Percentiles rank a stretch among this genome's conserved stretches.
These are phyloP conservation scores for Montipora capitata DNA, from an alignment of 92 coral and sea anemone species.

Conservation along the genomic window DNA sequence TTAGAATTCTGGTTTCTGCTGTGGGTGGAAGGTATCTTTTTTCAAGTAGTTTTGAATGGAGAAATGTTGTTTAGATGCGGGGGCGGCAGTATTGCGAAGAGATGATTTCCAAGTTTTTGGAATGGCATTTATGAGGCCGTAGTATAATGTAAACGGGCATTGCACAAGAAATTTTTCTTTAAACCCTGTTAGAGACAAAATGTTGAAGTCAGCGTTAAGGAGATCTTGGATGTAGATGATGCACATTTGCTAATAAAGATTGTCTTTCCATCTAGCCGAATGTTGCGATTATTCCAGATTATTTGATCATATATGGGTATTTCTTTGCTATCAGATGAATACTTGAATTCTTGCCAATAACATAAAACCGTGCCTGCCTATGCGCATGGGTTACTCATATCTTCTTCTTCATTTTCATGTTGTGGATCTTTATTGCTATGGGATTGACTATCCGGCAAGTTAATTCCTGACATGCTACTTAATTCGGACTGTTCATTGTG, in stretches of 20 bases:
- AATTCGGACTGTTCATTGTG: constrained; percentile 25
- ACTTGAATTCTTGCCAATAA: too few species aligned
- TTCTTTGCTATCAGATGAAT: too few species aligned
- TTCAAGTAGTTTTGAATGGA: too few species aligned
- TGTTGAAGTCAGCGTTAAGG: background rate
- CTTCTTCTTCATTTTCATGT: constrained; percentile 16
- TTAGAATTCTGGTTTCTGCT: too few species aligned
- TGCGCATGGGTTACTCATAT: constrained; percentile 22
- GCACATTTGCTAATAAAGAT: background rate
- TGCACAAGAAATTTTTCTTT: background rate
- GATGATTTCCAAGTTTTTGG: too few species aligned
- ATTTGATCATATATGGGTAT: background rate
- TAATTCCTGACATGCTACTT: background rate
- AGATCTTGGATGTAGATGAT: background rate
- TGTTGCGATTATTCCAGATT: background rate
- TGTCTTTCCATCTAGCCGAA: too few species aligned
- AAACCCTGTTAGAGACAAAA: background rate
- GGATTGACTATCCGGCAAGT: constrained; percentile 8
- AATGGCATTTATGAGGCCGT: too few species aligned
- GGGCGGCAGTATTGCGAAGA: too few species aligned
- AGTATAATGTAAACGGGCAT: background rate
- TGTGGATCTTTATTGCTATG: constrained; percentile 20
- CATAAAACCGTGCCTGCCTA: background rate
- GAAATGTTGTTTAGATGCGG: too few species aligned
- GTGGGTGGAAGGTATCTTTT: too few species aligned